Evolutionary conservation across 2,888 invertebrate species (phyloP), one percentile per base, ranked within the genome.

Genomic region (Coecobrya sp.): DNA sequence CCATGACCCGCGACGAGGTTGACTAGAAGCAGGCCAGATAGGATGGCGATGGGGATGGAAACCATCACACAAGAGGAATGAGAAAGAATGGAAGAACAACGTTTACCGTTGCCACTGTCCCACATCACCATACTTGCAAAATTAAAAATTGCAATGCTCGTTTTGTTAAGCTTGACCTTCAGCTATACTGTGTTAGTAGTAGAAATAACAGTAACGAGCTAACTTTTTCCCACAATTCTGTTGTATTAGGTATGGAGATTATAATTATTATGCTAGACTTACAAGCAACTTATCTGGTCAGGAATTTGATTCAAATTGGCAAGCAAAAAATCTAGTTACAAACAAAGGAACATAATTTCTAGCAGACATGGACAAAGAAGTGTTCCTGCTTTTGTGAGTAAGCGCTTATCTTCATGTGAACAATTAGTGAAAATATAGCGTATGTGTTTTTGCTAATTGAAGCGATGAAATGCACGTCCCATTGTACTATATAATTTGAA

Each of bases 1-100:
- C 93, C 93, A 62, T 93, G 93, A 22, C 92, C 86, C 27, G 82
- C 8, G 1, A 89, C 85, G 0, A 81, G 13, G 19, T 19, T 62
- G 79, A 52, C 52, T 49, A 52, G 42, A 30, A 30, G 59, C 8
- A 22, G 10, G 30, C 13, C 25, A n/a, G 19, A 36, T 11, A 59
- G 36, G 62, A 22, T 0, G 22, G 62, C 25, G 13, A 30, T 52
- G 30, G 27, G 25, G n/a, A 13, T 84, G 13, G 42, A 62, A 10
- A 62, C n/a, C 84, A 84, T 84, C 62, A n/a, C 84, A 62, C 11
- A 52, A 11, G 22, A 84, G 22, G 25, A 36, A 19, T n/a, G 10
- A 11, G 45, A 16, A 49, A 49, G 10, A 10, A 10, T 19, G 68
- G 16, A 36, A 30, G 68, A 13, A 68, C n/a, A n/a, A n/a, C n/a